Base-by-base conservation (phyloP, 2,888 invertebrate genomes). In the Acleris emargana region DNA sequence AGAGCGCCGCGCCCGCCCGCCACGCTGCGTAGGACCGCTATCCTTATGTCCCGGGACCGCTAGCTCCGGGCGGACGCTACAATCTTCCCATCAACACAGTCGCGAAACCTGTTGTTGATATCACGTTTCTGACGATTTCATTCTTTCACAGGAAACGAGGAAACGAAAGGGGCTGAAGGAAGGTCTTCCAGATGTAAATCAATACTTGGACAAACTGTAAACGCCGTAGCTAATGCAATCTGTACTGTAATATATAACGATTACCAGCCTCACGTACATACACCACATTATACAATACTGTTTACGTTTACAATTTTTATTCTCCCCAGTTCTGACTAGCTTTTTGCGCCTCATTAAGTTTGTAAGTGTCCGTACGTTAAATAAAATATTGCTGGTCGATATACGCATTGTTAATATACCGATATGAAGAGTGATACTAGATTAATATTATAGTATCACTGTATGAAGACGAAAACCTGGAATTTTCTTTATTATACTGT, bases 151-250 rank as follows among this genome's bases (percentile, higher is more conserved):
- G 95, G 98, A 98, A 64, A 99, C 97, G 78, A 97, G 99, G 89
- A 99, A 99, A 94, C 96, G 99, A 93, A 99, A 99, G 95, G 99
- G 99, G 91, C 95, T 99, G 86, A 99, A 99, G 93, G 99, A 99
- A 87, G 98, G 97, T 88, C 95, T 99, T 76, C 99, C 99, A 81
- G 97, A 98, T 86, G 94, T 99, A 84, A 93, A 96, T 84, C 96
- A 97, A 94, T 99, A 98, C 93, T 94, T 99, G 94, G 99, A 99
- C 95, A 99, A 99, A 94, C 94, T 99, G 96, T 99, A 99, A 98
- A 88, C 83, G 82, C 77, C 82, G 79, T 90, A 90, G 89, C 89
- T 85, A 88, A 88, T 78, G 74, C 83, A 88, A 88, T 87, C 83
- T 80, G 80, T 82, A 82, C 78, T 91, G 88, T 91, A 91, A 88